These are phyloP conservation scores for Loriculus beryllinus DNA, from an alignment of 2,797 vertebrate species.

Conservation along the genomic window DNA sequence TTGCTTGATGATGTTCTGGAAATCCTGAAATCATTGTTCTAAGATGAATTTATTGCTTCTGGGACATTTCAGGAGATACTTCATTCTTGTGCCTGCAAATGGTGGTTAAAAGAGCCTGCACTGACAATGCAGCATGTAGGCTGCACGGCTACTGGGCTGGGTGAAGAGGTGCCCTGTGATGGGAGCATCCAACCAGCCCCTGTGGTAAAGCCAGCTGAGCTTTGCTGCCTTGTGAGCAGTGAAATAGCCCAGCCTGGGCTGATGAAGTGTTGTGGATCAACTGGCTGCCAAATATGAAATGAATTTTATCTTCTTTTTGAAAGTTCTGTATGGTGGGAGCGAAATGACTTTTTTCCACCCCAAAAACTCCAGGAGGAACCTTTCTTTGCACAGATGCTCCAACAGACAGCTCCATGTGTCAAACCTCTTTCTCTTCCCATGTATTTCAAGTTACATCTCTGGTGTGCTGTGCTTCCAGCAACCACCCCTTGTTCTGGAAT, in stretches of 20 bases:
- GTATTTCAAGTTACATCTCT: background rate
- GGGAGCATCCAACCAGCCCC: background rate
- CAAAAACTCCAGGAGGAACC: background rate
- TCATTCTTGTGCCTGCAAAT: background rate
- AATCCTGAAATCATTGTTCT: background rate
- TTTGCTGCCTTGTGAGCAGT: background rate
- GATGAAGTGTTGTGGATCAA: background rate
- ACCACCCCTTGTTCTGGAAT: background rate
- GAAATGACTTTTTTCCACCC: background rate
- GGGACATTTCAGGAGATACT: background rate
- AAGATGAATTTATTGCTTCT: background rate
- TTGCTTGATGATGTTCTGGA: background rate
- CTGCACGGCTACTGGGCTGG: no score
- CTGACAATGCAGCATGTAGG: no score
- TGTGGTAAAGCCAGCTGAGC: background rate
- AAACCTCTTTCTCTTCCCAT: background rate
- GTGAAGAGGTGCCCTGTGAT: accelerated
- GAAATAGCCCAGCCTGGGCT: background rate
- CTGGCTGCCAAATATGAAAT: background rate
- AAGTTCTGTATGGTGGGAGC: background rate
- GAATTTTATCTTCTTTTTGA: background rate
- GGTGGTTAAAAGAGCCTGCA: background rate
- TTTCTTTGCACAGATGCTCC: background rate
- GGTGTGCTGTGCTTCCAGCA: background rate
- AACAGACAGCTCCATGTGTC: background rate